Base-by-base conservation (phyloP, 2,888 invertebrate species). In the Leucoma salicis region DNA sequence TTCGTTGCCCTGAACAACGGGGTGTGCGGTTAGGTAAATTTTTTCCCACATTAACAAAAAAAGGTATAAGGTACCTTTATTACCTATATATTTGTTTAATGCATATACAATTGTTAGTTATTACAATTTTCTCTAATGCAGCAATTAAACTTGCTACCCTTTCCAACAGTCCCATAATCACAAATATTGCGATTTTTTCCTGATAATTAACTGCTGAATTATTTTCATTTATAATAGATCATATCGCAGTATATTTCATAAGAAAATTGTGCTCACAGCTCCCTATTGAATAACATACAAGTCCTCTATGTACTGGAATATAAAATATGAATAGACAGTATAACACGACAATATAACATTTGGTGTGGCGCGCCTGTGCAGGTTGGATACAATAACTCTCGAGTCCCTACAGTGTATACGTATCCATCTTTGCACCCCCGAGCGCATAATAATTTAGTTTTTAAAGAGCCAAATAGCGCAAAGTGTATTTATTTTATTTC, bases 381-480 rank as follows among this genome's bases (percentile, higher is more conserved):
- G 53, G 53, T 53, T 50, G 74, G 55, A 69, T 57, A 76, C 77
- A 70, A 82, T 80, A 82, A 78, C 82, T 82, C 75, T 55, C 52
- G 35, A 46, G 71, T 86, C 88, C 86, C 88, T 53, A 69, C 73
- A 76, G 88, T 75, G 76, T 67, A 78, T 88, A 78, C 78, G 82
- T 89, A 85, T 86, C 86, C 79, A 88, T 87, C 86, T 80, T 76
- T 76, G 66, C 70, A 72, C 69, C 82, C 82, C 84, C 69, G 48
- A 58, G 81, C 72, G 84, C 75, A 79, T 82, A 88, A n/a, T 87
- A 85, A 85, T 87, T 88, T 82, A 78, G 74, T 78, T 74, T 73
- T 75, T 82, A 82, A 85, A 85, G 79, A 78, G 72, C 78, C 77
- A 72, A 72, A 77, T 78, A 78, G 76, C 76, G 73, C 70, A 80